Conservation (phyloP, 2,113 vertebrate genomes). For the Microcebus griseorufus region DNA sequence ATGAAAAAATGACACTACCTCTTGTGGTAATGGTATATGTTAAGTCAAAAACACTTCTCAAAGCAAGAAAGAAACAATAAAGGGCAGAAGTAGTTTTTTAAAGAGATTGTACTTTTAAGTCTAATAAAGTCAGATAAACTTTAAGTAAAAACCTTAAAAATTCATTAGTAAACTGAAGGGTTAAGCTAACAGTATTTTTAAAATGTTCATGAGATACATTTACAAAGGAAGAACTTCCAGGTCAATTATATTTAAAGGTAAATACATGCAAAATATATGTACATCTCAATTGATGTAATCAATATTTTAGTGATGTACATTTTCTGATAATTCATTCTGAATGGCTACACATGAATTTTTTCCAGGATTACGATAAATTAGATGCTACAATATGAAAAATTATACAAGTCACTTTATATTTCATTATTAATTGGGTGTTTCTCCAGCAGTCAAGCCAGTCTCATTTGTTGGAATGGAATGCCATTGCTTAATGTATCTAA, state of each 20-base stretch:
- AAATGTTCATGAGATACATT: not conserved
- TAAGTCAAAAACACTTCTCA: not conserved
- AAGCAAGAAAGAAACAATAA: not conserved
- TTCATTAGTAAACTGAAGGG: not conserved
- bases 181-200: not conserved
- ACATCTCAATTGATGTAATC: conserved; percentile 24
- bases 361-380: conserved; percentile 59
- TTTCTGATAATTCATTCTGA: conserved; percentile 61
- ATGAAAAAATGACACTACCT: not conserved
- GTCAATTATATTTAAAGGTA: not conserved
- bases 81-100: fast-evolving
- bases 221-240: not conserved
- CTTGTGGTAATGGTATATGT: not conserved
- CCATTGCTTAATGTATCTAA: conserved; percentile 75
- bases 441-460: conserved; percentile 66
- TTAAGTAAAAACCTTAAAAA: not conserved
- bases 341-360: conserved; percentile 40
- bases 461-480: conserved; percentile 80
- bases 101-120: not conserved
- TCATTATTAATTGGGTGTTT: conserved; percentile 80
- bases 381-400: conserved; percentile 64
- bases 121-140: not conserved
- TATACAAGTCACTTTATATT: conserved; percentile 68
- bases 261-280: not conserved
- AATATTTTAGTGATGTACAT: not conserved